These are phyloP conservation scores for Phaethon lepturus DNA, from an alignment of 2,113 vertebrate species.

Conservation along the genomic window DNA sequence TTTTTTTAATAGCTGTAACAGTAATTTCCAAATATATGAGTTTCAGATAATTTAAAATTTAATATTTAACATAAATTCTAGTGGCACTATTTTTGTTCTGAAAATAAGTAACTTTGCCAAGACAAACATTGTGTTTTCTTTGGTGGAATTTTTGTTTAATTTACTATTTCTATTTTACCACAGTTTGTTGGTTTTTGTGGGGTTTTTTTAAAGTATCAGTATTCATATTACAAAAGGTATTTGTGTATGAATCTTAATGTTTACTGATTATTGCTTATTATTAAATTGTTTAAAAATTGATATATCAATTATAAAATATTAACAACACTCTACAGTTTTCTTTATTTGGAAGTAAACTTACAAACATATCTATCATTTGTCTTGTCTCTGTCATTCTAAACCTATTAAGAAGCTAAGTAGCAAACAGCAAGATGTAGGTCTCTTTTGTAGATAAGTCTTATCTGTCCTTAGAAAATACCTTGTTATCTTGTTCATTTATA, in stretches of 20 bases:
- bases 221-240: neutral
- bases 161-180: neutral
- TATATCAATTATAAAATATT: neutral
- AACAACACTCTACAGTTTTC: accelerated
- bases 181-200: neutral
- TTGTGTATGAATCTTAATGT: neutral
- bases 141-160: neutral
- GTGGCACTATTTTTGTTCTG: neutral
- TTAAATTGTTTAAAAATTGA: neutral
- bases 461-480: neutral
- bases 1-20: neutral
- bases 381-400: neutral
- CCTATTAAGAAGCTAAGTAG: neutral
- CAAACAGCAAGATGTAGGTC: neutral
- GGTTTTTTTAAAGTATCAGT: neutral
- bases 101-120: neutral
- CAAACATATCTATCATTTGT: neutral
- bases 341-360: neutral
- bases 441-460: neutral
- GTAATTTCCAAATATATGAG: neutral
- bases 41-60: neutral
- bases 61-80: neutral
- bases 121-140: neutral
- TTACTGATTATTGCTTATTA: neutral
- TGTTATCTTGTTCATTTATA: neutral